Base-by-base conservation (phyloP, 2,113 vertebrate species). In the Ailuropoda melanoleuca region DNA sequence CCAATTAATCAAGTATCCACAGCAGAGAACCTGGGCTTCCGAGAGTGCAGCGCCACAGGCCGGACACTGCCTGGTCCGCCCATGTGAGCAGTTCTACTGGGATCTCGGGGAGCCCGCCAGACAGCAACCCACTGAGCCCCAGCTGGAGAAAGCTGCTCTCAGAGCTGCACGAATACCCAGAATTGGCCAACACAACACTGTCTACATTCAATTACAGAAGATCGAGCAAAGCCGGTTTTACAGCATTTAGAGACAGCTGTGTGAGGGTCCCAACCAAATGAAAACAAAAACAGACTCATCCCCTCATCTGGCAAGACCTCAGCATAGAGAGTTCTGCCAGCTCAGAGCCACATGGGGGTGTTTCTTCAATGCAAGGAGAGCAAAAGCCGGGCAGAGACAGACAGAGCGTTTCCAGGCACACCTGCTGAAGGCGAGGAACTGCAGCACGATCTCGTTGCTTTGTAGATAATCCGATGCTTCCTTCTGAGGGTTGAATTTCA, bases 361-460 rank as follows among this genome's bases (percentile, higher is more conserved):
- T 46, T 43, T 43, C 26, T 9, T 77, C 81, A 1, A 5, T 0
- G 1, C 3, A 17, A 55, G 60, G 62, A 60, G 55, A 0, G 66
- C 18, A 3, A 48, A 7, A 34, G 68, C 48, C 56, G 5, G n/a
- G n/a, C 0, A 4, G 0, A 4, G 37, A 60, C 0, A 3, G 46
- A 60, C 43, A 2, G 48, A 66, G 17, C 0, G 15, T 3, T 1
- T 0, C 2, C 31, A 64, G 8, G 5, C 88, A 39, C 97, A 99
- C 99, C 99, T 99, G 98, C 99, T 99, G 53, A 99, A 99, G 14
- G 99, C 99, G 50, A 99, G 99, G 83, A 99, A 99, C 97, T 99
- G 99, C 74, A 99, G 98, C 93, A 99, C 97, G 13, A 99, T 98
- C 85, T 99, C 99, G 1, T 99, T 99, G 98, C 98, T 98, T 74